Base-by-base conservation (phyloP, 2,797 vertebrate species). In the Delichon dasypus region DNA sequence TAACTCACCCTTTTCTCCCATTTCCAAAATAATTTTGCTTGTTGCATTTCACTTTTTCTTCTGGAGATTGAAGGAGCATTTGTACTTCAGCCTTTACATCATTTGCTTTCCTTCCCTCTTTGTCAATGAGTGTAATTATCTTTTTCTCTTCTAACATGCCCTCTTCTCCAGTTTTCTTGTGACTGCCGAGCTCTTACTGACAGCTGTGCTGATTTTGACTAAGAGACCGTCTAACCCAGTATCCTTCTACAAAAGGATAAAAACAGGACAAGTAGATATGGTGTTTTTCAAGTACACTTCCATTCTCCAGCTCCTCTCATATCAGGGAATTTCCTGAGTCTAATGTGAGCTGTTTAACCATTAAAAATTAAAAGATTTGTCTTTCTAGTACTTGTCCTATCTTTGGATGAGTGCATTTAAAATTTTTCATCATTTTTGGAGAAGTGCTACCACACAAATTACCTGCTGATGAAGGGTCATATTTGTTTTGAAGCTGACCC, bases 61-160 rank as follows among this genome's bases (percentile, higher is more conserved):
- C 48, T 85, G 45, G 67, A 90, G 17, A 36, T 34, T 64, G 60
- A 86, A 88, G 51, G 44, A 79, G 19, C 44, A 45, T 74, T 93
- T 71, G 26, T 71, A 64, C 47, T 94, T 93, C 76, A 70, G 51
- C 21, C 36, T 90, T 76, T 73, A 67, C n/a, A 54, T 70, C 2
- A 21, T 86, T 92, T 90, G 26, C 78, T 91, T 94, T 95, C 70
- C 54, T 89, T 93, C 77, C 30, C n/a, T 85, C 26, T 90, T 91
- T 86, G 51, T 82, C 38, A 76, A 11, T 76, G 36, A 55, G 13
- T 61, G 34, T 79, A 74, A 91, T 88, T 95, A 80, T 64, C 48
- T 71, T 45, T 91, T 87, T 17, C 17, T 71, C 44, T 70, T 79
- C 51, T 88, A 82, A 81, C 18, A 23, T 73, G 36, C 62, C 22